A percentile compares a stretch with the other conserved stretches of the same genome.
Conservation (phyloP, 2,797 vertebrate species). For the Rousettus madagascariensis region DNA sequence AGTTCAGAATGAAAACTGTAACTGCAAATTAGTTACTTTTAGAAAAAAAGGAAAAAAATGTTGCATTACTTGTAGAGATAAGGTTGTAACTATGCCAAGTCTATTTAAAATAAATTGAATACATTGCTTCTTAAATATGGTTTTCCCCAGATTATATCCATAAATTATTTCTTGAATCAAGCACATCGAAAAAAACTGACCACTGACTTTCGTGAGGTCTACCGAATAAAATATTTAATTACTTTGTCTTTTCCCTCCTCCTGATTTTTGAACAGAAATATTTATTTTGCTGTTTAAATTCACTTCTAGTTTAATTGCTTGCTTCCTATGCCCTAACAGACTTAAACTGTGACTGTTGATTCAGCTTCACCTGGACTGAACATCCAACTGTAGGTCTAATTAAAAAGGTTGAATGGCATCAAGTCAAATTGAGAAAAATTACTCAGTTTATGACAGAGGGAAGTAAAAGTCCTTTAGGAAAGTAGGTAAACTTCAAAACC, state of each 20-base stretch:
- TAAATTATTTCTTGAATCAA: slow-evolving; percentile 57
- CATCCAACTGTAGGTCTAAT: slow-evolving; percentile 56
- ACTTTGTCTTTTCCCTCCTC: background rate
- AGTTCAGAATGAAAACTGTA: slow-evolving; percentile 47
- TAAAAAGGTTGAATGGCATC: slow-evolving; percentile 62
- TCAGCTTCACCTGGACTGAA: slow-evolving; percentile 41
- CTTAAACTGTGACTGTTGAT: slow-evolving; percentile 16
- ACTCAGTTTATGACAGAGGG: slow-evolving; percentile 45
- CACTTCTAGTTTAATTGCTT: slow-evolving; percentile 12
- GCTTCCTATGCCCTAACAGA: background rate
- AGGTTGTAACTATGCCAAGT: slow-evolving; percentile 48
- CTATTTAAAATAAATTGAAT: slow-evolving; percentile 63
- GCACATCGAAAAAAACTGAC: slow-evolving; percentile 5
- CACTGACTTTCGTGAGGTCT: background rate
- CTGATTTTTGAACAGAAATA: slow-evolving; percentile 30
- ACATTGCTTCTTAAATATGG: slow-evolving; percentile 29
- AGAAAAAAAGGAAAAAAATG: slow-evolving; percentile 43
- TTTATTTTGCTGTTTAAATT: slow-evolving; percentile 17
- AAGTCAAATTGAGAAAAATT: slow-evolving; percentile 68
- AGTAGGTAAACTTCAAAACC: slow-evolving; percentile 65
- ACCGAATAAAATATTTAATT: slow-evolving; percentile 10
- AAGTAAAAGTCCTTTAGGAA: slow-evolving; percentile 53
- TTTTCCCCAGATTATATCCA: background rate
- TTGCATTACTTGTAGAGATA: slow-evolving; percentile 32
- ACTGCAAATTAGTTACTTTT: slow-evolving; percentile 61